Conservation (phyloP, 2,797 vertebrate genomes). For the Thalassophryne amazonica region DNA sequence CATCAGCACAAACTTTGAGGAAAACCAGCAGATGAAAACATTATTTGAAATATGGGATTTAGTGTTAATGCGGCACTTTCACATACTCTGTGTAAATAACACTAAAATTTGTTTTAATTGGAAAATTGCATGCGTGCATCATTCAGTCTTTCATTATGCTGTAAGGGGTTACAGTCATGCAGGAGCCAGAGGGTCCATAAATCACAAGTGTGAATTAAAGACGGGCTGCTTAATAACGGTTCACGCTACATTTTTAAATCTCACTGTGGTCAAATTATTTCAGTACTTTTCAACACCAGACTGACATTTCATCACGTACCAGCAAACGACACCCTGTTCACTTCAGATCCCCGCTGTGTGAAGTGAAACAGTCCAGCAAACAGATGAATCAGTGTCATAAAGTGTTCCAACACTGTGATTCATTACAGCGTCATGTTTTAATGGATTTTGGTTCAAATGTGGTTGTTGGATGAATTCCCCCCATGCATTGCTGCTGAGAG, state of each 20-base stretch:
- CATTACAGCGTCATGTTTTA: constrained; percentile 32
- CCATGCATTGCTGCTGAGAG: not conserved
- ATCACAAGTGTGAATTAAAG: too few relatives aligned
- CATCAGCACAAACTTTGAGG: constrained; percentile 16
- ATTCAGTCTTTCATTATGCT: constrained; percentile 19
- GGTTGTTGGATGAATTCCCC: not conserved
- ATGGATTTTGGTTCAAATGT: constrained; percentile 6
- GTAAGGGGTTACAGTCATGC: not conserved
- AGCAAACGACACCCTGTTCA: constrained; percentile 35
- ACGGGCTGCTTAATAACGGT: too few relatives aligned
- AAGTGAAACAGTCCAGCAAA: constrained; percentile 42
- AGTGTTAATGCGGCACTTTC: constrained; percentile 16
- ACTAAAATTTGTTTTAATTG: constrained; percentile 25
- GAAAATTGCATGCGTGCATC: constrained; percentile 1
- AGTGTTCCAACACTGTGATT: constrained; percentile 32
- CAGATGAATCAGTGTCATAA: constrained; percentile 47
- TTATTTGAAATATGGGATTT: constrained; percentile 24
- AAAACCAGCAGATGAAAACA: constrained; percentile 16
- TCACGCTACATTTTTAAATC: too few relatives aligned
- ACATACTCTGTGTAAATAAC: constrained; percentile 1
- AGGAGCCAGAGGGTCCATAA: not conserved
- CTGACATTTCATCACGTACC: not conserved
- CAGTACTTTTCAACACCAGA: too few relatives aligned
- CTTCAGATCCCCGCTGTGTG: constrained; percentile 31
- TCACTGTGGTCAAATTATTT: too few relatives aligned